Conservation (phyloP, 2,888 invertebrate species). For the Cyaniris semiargus region DNA sequence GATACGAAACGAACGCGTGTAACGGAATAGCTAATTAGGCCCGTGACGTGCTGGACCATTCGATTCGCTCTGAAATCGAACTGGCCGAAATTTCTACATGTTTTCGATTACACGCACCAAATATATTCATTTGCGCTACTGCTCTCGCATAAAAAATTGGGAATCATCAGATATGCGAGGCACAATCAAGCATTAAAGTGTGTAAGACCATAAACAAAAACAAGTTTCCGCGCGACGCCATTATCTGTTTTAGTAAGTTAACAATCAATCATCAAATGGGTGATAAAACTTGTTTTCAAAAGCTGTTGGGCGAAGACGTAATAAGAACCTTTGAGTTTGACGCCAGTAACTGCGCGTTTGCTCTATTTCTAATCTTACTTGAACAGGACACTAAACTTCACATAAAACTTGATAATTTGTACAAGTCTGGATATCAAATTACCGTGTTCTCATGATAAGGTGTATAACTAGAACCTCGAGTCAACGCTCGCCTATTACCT, state of each 20-base stretch:
- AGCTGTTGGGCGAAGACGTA: neutral
- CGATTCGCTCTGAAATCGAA: conserved; percentile 38
- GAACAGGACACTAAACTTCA: neutral
- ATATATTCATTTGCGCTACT: conserved; percentile 33
- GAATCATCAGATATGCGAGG: neutral
- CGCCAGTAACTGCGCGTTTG: too few species aligned
- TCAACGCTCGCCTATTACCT: neutral
- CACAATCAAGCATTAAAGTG: neutral
- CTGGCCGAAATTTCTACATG: conserved; percentile 38
- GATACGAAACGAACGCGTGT: conserved; percentile 30
- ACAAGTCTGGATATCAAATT: neutral
- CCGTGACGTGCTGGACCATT: conserved; percentile 37
- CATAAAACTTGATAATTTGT: neutral
- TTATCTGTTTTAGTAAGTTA: neutral
- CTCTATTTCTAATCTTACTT: neutral
- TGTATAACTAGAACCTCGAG: neutral
- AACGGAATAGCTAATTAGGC: conserved; percentile 37
- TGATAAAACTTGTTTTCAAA: neutral
- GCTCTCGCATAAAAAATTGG: neutral
- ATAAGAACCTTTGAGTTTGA: neutral
- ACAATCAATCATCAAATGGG: neutral
- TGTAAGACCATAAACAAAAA: neutral
- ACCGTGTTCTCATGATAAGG: conserved; percentile 16
- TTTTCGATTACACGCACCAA: conserved; percentile 41
- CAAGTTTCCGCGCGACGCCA: neutral